Conservation (phyloP, 1,140 invertebrate species). For the Bombus balteatus region DNA sequence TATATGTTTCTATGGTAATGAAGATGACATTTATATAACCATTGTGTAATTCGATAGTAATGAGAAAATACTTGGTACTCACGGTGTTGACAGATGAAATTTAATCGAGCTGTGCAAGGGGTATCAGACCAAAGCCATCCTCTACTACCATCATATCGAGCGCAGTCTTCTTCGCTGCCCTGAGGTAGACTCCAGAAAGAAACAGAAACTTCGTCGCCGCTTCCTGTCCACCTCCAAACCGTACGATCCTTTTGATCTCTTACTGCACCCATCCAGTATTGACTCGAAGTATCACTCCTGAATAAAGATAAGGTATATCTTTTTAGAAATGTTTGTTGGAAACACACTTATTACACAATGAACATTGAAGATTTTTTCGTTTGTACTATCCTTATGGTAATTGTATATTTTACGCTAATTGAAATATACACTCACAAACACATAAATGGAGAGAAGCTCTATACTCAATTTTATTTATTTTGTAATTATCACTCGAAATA, state of each 20-base stretch:
- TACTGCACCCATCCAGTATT: conserved; percentile 97
- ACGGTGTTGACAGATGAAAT: conserved; percentile 98
- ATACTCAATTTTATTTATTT: too few relatives aligned
- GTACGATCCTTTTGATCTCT: conserved; percentile 90
- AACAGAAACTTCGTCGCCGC: conserved; percentile 93
- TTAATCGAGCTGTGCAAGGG: conserved; percentile 92
- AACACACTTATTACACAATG: neutral
- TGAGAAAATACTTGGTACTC: conserved; percentile 81
- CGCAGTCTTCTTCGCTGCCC: conserved; percentile 91
- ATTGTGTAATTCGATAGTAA: neutral
- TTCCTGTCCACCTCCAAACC: conserved; percentile 94
- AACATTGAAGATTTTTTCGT: neutral
- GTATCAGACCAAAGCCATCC: conserved; percentile 98
- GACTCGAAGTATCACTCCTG: conserved; percentile 94
- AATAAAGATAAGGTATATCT: neutral
- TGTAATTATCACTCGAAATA: too few relatives aligned
- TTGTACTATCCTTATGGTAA: neutral
- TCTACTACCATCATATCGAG: conserved; percentile 94
- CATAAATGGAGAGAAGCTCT: too few relatives aligned
- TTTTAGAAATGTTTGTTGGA: neutral
- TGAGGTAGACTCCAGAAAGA: conserved; percentile 96
- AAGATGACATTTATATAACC: neutral
- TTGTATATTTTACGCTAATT: too few relatives aligned
- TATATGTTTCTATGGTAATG: neutral
- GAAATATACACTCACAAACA: too few relatives aligned